These are phyloP conservation scores for Troglohyphantes excavatus DNA, from an alignment of 2,888 invertebrate genomes.

Conservation along the genomic window DNA sequence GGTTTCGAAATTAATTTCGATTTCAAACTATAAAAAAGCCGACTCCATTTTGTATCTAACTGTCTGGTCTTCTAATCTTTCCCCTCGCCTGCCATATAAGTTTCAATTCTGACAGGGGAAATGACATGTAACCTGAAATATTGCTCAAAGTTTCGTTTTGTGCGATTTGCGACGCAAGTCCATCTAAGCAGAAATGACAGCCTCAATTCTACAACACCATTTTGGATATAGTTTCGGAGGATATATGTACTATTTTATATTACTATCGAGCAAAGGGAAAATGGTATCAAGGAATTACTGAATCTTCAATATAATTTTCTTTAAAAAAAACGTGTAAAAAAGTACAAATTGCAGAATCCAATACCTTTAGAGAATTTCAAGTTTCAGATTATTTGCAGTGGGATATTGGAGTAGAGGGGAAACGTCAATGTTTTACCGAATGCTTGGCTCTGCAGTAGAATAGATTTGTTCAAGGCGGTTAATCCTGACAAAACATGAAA, in stretches of 20 bases:
- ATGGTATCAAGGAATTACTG: neutral
- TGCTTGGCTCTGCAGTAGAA: slow-evolving; percentile 47
- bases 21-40: too few relatives aligned
- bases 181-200: slow-evolving; percentile 45
- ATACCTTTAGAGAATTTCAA: slow-evolving; percentile 31
- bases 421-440: slow-evolving; percentile 51
- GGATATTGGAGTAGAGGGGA: neutral
- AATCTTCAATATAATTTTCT: neutral
- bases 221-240: slow-evolving; percentile 11
- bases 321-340: neutral
- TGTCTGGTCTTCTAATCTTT: neutral
- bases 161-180: slow-evolving; percentile 38
- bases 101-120: neutral
- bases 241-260: slow-evolving; percentile 18
- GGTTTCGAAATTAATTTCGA: too few relatives aligned
- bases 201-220: slow-evolving; percentile 8
- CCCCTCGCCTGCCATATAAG: neutral
- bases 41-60: too few relatives aligned
- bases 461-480: slow-evolving; percentile 62
- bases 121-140: slow-evolving; percentile 49
- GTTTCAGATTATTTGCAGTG: slow-evolving; percentile 4
- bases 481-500: slow-evolving; percentile 69
- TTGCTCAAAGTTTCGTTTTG: slow-evolving; percentile 23
- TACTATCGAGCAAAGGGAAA: neutral
- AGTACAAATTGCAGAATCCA: neutral